These are phyloP conservation scores for Drosophila affinis DNA, from an alignment of 2,888 invertebrate species.

Conservation along the genomic window DNA sequence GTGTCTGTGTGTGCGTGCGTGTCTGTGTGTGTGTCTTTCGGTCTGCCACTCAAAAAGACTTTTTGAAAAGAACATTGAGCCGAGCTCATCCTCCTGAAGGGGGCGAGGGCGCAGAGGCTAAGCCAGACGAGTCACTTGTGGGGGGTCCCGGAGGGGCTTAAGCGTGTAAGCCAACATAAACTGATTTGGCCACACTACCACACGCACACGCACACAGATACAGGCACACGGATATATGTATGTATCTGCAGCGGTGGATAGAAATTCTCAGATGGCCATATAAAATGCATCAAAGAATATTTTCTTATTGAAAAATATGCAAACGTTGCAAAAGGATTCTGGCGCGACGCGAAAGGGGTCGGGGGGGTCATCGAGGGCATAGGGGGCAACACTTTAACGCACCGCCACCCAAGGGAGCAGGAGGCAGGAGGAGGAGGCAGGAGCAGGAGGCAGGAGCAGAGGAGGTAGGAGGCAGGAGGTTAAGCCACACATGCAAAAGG, in stretches of 20 bases:
- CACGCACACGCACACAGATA: background rate
- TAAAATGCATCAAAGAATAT: constrained; percentile 41
- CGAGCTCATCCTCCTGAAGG: background rate
- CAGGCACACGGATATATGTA: too few species aligned
- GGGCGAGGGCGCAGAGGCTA: background rate
- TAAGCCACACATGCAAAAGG: too few species aligned
- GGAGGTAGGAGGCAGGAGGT: background rate
- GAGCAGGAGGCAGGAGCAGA: too few species aligned
- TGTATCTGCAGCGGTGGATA: background rate
- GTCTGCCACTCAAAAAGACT: constrained; percentile 27
- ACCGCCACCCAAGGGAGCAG: constrained; percentile 14
- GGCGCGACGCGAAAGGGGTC: background rate
- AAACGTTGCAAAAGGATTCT: constrained; percentile 44
- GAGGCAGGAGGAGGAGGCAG: background rate
- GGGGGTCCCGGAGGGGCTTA: constrained; percentile 11
- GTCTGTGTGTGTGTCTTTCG: constrained; percentile 4
- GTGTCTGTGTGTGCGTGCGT: background rate
- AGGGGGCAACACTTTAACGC: constrained; percentile 32
- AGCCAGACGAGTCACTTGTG: constrained; percentile 2
- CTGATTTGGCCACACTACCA: constrained; percentile 14
- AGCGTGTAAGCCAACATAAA: constrained; percentile 32
- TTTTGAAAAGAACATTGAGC: constrained; percentile 5
- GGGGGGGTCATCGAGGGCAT: background rate
- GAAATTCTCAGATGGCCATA: constrained; percentile 26
- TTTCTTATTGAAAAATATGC: constrained; percentile 65